Evolutionary conservation across 2,113 vertebrate species (phyloP).

Genomic region (Thalassoma bifasciatum): DNA sequence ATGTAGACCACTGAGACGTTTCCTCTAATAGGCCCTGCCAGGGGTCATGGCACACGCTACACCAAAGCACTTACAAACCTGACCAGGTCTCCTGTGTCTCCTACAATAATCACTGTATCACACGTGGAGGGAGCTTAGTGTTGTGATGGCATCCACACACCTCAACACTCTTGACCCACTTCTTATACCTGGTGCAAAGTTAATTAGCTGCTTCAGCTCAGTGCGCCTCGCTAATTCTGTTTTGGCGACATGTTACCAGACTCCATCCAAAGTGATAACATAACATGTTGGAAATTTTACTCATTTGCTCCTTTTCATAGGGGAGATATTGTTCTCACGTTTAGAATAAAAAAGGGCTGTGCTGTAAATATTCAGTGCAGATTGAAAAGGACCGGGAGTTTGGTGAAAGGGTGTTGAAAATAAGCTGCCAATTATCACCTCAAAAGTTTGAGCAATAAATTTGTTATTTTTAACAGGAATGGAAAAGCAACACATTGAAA

Average conservation of each 20-base stretch:
- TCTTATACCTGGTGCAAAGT: background rate
- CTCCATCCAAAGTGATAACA: too few species aligned
- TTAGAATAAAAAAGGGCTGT: background rate
- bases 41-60: constrained; percentile 68
- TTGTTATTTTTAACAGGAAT: too few species aligned
- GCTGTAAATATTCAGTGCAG: background rate
- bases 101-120: constrained; percentile 30
- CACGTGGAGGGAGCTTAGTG: background rate
- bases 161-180: constrained; percentile 1
- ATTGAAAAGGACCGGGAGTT: background rate
- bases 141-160: background rate
- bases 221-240: background rate
- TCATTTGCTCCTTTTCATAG: background rate
- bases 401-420: background rate
- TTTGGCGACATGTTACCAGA: background rate
- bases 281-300: background rate
- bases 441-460: background rate
- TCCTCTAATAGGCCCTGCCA: constrained; percentile 74
- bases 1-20: constrained; percentile 74
- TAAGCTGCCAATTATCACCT: background rate
- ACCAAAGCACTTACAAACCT: constrained; percentile 66
- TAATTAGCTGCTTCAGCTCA: constrained; percentile 3
- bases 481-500: too few species aligned
- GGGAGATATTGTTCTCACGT: background rate
- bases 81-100: constrained; percentile 49